Evolutionary conservation across 2,113 vertebrate genomes (phyloP).

Genomic region (Bubalus kerabau): DNA sequence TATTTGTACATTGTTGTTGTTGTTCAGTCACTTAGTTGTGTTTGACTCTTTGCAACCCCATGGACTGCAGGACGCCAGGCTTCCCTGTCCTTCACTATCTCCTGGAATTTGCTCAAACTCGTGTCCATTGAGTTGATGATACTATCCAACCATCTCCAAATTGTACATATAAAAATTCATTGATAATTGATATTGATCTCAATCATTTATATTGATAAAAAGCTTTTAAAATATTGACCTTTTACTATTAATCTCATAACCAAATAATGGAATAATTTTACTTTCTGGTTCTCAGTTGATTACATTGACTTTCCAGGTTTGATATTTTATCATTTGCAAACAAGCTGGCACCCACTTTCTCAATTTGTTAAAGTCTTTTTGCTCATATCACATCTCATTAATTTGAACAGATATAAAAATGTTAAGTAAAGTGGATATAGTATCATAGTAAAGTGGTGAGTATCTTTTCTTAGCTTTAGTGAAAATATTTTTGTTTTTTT

Average conservation of each 20-base stretch:
- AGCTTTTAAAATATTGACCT: neutral
- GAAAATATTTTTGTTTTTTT: neutral
- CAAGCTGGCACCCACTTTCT: neutral
- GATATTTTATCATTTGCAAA: neutral
- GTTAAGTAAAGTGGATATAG: neutral
- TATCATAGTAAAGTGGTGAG: neutral
- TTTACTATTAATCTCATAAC: neutral
- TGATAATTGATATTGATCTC: neutral
- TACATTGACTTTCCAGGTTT: neutral
- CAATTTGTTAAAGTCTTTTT: neutral
- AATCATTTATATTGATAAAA: no score
- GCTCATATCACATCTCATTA: neutral
- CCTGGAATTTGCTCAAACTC: no score
- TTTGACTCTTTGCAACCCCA: no score
- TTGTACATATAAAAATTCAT: neutral
- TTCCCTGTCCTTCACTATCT: no score
- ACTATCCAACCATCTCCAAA: no score
- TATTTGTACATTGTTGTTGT: no score
- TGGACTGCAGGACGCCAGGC: no score
- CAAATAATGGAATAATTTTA: neutral
- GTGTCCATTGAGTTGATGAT: no score
- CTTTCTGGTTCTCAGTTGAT: neutral
- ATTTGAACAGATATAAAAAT: neutral
- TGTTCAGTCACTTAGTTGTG: no score
- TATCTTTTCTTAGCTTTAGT: neutral